phyloP scores from a whole-genome alignment of 2,888 invertebrate species.

The Alsophila aescularia region DNA sequence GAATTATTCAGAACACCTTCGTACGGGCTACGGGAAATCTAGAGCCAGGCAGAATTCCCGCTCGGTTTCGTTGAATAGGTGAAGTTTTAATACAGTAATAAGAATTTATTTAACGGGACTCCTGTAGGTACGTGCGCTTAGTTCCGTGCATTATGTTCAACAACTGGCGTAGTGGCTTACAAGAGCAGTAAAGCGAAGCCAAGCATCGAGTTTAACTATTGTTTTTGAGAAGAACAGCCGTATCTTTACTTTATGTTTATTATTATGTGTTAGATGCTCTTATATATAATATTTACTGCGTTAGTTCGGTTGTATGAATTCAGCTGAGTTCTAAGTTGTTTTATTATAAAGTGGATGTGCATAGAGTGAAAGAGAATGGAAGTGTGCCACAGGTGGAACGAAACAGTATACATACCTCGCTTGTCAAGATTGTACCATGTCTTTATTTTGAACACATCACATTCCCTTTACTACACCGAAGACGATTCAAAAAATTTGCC shows the following conservation, averaged over 20 bases:
- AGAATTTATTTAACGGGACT: constrained; percentile 34
- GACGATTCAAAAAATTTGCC: too few species aligned
- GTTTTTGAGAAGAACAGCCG: constrained; percentile 9
- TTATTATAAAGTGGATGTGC: too few species aligned
- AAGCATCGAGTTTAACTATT: not conserved
- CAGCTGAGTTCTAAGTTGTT: too few species aligned
- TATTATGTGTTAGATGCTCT: too few species aligned
- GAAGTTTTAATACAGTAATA: constrained; percentile 37
- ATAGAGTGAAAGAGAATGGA: too few species aligned
- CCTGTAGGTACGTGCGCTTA: constrained; percentile 9
- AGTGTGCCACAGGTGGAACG: too few species aligned
- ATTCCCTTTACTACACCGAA: too few species aligned
- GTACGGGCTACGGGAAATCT: constrained; percentile 2
- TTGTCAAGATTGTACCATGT: too few species aligned
- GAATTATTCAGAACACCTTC: constrained; percentile 18
- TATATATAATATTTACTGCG: too few species aligned
- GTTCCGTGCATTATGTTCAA: constrained; percentile 13
- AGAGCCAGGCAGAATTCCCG: constrained; percentile 10
- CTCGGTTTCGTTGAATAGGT: constrained; percentile 26
- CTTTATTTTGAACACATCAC: too few species aligned
- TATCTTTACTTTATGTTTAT: not conserved
- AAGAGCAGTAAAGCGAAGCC: constrained; percentile 9
- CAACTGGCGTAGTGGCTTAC: constrained; percentile 8
- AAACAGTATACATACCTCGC: too few species aligned
- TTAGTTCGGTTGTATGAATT: not conserved